phyloP scores from a whole-genome alignment of 1,140 invertebrate genomes.

The Rhagoletis pomonella region DNA sequence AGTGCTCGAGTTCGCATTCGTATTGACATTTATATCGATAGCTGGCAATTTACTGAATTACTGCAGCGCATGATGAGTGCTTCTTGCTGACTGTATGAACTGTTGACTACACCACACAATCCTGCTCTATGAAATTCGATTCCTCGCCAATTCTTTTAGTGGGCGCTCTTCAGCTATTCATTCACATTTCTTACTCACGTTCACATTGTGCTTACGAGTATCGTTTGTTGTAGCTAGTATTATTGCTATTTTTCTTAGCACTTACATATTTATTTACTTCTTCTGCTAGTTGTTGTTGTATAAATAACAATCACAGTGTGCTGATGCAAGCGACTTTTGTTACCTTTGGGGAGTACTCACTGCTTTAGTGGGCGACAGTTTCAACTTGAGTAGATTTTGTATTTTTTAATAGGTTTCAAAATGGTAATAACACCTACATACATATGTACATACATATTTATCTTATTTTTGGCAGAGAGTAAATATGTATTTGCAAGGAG shows the following conservation, averaged over 20 bases:
- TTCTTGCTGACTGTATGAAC: neutral
- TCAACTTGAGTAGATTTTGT: too few species aligned
- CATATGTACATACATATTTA: too few species aligned
- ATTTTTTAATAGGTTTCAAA: too few species aligned
- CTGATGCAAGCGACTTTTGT: neutral
- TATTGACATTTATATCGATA: conserved; percentile 53
- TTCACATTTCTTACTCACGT: neutral
- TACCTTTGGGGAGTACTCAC: neutral
- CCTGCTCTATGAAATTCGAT: neutral
- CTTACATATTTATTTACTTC: neutral
- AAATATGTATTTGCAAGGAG: too few species aligned
- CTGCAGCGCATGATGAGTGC: conserved; percentile 26
- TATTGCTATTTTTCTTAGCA: neutral
- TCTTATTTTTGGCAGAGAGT: too few species aligned
- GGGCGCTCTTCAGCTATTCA: neutral
- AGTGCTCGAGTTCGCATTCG: neutral
- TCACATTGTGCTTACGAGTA: neutral
- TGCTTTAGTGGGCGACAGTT: neutral
- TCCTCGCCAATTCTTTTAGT: neutral
- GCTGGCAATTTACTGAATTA: conserved; percentile 50
- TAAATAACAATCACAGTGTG: neutral
- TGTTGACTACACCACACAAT: neutral
- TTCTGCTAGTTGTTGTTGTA: neutral
- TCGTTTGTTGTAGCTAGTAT: neutral
- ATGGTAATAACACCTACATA: too few species aligned